Evolutionary conservation across 2,797 vertebrate species (phyloP).

Genomic region (Microcaecilia unicolor): DNA sequence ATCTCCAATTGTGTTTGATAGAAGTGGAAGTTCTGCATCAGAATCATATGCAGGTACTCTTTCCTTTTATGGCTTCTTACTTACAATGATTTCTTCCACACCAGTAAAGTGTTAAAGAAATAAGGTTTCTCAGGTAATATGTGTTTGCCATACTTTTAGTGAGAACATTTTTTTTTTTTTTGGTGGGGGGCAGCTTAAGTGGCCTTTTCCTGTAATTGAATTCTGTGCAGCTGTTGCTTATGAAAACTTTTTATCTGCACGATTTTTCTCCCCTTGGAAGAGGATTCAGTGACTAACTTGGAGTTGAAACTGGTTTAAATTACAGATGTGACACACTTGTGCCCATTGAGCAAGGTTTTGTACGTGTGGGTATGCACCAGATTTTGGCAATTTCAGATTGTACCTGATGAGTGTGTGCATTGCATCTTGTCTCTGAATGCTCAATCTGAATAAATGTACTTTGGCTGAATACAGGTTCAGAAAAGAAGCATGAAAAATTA

Average conservation of each 20-base stretch:
- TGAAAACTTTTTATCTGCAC: constrained; percentile 57
- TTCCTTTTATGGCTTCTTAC: constrained; percentile 19
- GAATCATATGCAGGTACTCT: constrained; percentile 79
- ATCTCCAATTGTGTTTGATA: constrained; percentile 82
- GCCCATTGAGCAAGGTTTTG: constrained; percentile 58
- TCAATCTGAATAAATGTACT: constrained; percentile 73
- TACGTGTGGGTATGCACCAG: constrained; percentile 54
- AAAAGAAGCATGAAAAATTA: constrained; percentile 96
- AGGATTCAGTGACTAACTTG: constrained; percentile 72
- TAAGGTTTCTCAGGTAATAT: no score
- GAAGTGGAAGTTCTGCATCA: constrained; percentile 82
- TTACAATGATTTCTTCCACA: constrained; percentile 17
- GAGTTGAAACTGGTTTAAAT: constrained; percentile 57
- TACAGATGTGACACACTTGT: constrained; percentile 42
- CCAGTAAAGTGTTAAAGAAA: neutral
- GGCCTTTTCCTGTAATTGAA: constrained; percentile 57
- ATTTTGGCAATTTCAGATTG: constrained; percentile 64
- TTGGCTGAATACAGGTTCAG: constrained; percentile 84
- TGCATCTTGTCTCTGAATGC: constrained; percentile 68
- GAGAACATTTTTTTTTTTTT: no score
- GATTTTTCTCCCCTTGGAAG: constrained; percentile 58
- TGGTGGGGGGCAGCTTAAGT: constrained; percentile 34
- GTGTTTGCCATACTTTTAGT: constrained; percentile 64
- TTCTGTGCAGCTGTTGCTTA: constrained; percentile 62
- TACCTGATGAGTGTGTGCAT: constrained; percentile 68